Base-by-base conservation (phyloP, 2,113 vertebrate genomes). In the Anoplopoma fimbria region DNA sequence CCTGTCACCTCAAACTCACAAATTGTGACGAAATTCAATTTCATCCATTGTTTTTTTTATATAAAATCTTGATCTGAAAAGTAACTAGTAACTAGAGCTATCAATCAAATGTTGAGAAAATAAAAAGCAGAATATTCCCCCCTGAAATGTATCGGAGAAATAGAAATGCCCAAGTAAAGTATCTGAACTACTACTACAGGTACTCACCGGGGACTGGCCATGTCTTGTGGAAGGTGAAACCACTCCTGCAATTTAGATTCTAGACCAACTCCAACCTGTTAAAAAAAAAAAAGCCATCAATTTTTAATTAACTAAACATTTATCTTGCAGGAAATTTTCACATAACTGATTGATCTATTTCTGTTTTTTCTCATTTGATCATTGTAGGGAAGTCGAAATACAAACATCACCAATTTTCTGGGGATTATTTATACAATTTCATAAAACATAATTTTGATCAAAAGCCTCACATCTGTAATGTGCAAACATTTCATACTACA, bases 191-290 rank as follows among this genome's bases (percentile, higher is more conserved):
- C 19, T n/a, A 36, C 19, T 36, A 4, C 6, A 3, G 27, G 7
- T 49, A 75, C 92, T 97, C 91, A 99, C 98, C 98, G 97, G 78
- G 98, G 98, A 92, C 98, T 99, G 82, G 96, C 97, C 95, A 99
- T 97, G 0, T 99, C 98, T 53, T 98, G 96, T 0, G 98, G 97
- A 55, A 97, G 96, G 87, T 99, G 98, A 93, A 99, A 99, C 96
- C 97, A 98, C 81, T 99, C 98, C 91, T 99, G 97, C 77, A 99
- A 95, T 80, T 98, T 98, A 82, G 96, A 97, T 89, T 99, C 98
- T 78, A 98, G 94, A 70, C 97, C 98, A 5, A 99, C 97, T 40
- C 98, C 98, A 77, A 99, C 97, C 95, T 96, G 83, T 69, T 84
- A 60, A 69, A 29, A 87, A 72, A 77, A 15, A 14, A 34, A 12